Percentiles rank a stretch among this genome's conserved stretches.
These are phyloP conservation scores for Epinephelus moara DNA, from an alignment of 2,113 vertebrate species.

Conservation along the genomic window DNA sequence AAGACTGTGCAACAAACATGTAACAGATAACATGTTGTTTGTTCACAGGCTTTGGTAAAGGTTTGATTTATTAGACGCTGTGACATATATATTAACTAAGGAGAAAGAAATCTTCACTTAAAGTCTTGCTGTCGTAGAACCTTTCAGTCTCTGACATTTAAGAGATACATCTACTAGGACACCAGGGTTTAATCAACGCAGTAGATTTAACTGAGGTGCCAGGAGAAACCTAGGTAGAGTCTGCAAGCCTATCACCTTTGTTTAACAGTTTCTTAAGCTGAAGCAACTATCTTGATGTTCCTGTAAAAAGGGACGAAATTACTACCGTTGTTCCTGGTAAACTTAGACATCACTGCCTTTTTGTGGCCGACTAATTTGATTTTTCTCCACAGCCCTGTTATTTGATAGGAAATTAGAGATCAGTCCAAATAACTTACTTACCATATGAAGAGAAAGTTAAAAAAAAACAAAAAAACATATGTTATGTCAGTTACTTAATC, in stretches of 20 bases:
- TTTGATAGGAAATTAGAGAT: slow-evolving; percentile 22
- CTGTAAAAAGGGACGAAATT: not conserved
- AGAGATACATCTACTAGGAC: not conserved
- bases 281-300: not conserved
- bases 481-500: slow-evolving; percentile 2
- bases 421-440: not conserved
- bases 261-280: not conserved
- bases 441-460: not conserved
- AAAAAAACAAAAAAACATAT: slow-evolving; percentile 7
- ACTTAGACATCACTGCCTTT: not conserved
- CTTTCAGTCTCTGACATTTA: slow-evolving; percentile 22
- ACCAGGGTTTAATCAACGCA: slow-evolving; percentile 36
- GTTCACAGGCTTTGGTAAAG: not conserved
- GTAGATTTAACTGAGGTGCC: slow-evolving; percentile 15
- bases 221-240: not conserved
- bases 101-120: not conserved
- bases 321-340: not conserved
- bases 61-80: too few relatives aligned
- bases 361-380: not conserved
- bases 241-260: slow-evolving; percentile 1
- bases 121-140: not conserved
- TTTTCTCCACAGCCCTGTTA: not conserved
- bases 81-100: not conserved
- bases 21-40: too few relatives aligned
- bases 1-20: not conserved